Evolutionary conservation across 2,888 invertebrate species (phyloP).

Genomic region (Noctua fimbriata): DNA sequence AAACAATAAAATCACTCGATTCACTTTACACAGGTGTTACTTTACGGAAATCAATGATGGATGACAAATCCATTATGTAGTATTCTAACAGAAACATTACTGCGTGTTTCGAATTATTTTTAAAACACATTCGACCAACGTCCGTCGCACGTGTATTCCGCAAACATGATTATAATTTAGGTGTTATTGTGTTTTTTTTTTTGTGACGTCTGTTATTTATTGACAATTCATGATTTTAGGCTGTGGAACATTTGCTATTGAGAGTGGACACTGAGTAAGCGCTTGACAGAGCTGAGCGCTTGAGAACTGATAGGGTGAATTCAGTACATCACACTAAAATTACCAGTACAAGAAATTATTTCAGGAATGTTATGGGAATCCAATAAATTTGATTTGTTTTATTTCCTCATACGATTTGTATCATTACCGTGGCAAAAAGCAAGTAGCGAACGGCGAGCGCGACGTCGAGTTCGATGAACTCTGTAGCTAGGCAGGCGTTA

Average conservation of each 20-base stretch:
- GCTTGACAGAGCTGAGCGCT: not conserved
- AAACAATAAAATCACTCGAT: conserved; percentile 16
- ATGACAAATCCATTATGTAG: conserved; percentile 24
- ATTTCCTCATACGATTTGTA: too few species aligned
- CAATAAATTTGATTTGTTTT: too few species aligned
- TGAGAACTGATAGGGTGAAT: too few species aligned
- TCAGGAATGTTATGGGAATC: too few species aligned
- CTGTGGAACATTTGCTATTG: not conserved
- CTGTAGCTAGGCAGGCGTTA: too few species aligned
- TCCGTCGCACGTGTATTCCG: not conserved
- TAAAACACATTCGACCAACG: conserved; percentile 5
- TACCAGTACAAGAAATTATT: too few species aligned
- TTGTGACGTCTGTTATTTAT: not conserved
- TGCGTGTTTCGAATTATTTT: conserved; percentile 28
- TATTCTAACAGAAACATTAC: conserved; percentile 5
- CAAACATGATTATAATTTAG: conserved; percentile 20
- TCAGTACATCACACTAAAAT: too few species aligned
- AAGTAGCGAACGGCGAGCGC: too few species aligned
- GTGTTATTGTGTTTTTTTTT: not conserved
- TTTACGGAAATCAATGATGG: conserved; percentile 21
- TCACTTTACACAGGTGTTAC: conserved; percentile 19
- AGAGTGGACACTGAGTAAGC: not conserved
- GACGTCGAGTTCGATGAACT: too few species aligned
- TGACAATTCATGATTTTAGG: conserved; percentile 12
- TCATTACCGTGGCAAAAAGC: too few species aligned